Conservation (phyloP, 2,113 vertebrate species). For the Numida meleagris region DNA sequence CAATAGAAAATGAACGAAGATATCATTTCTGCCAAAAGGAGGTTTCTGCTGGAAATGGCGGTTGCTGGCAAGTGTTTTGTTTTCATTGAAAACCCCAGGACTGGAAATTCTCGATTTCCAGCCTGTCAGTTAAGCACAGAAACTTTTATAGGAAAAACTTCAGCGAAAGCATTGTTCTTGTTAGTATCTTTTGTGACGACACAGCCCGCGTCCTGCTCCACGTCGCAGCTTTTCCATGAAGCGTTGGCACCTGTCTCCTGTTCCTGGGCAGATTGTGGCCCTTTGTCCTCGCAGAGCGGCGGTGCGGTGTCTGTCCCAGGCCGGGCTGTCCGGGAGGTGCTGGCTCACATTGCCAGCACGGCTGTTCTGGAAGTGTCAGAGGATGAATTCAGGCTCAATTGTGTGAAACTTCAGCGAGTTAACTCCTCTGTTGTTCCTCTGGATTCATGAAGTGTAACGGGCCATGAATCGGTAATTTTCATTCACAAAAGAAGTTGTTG, state of each 20-base stretch:
- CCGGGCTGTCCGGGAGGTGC: accelerated
- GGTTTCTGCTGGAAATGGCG: conserved; percentile 12
- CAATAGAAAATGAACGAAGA: conserved; percentile 49
- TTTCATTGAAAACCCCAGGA: conserved; percentile 19
- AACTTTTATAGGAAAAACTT: neutral
- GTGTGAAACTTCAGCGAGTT: conserved; percentile 35
- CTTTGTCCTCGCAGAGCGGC: neutral
- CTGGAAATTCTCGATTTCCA: conserved; percentile 39
- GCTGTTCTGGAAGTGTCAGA: neutral
- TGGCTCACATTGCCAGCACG: neutral
- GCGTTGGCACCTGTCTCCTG: neutral
- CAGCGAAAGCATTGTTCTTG: neutral
- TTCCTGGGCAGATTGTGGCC: neutral
- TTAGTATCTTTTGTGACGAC: neutral
- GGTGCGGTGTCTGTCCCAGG: neutral
- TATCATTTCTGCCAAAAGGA: conserved; percentile 33
- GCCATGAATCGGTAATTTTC: conserved; percentile 66
- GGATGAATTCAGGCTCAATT: neutral
- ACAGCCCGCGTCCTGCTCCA: neutral
- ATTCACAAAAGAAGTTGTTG: conserved; percentile 69
- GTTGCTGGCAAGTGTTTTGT: conserved; percentile 30
- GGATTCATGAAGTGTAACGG: conserved; percentile 57
- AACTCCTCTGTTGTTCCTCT: conserved; percentile 41
- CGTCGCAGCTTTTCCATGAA: neutral
- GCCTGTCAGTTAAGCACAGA: conserved; percentile 41